These are phyloP conservation scores for Stenodera caucasica DNA, from an alignment of 2,888 invertebrate genomes.

Conservation along the genomic window DNA sequence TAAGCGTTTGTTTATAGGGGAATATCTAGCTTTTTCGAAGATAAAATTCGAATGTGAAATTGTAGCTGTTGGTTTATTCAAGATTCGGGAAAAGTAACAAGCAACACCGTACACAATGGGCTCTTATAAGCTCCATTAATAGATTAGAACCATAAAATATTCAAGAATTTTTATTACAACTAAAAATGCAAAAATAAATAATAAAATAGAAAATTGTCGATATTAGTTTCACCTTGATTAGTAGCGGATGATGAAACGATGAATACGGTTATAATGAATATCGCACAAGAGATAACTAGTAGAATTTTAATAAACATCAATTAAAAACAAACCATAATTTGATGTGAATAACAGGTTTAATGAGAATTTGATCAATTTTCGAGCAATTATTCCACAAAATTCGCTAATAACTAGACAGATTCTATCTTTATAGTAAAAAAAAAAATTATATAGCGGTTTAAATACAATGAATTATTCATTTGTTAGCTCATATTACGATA, in stretches of 20 bases:
- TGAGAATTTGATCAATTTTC: constrained; percentile 15
- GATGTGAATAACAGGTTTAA: constrained; percentile 8
- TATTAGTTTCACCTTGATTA: neutral
- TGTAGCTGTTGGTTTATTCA: neutral
- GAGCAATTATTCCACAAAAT: neutral
- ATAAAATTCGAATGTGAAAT: no score
- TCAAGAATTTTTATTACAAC: no score
- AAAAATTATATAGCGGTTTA: constrained; percentile 26
- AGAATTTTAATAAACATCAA: constrained; percentile 6
- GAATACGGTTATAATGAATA: neutral
- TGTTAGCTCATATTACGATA: constrained; percentile 25
- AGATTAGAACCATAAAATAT: constrained; percentile 18
- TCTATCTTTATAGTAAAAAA: constrained; percentile 9
- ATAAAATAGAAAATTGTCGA: no score
- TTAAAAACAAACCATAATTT: constrained; percentile 3
- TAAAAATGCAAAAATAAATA: no score
- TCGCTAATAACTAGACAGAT: neutral
- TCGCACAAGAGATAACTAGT: neutral
- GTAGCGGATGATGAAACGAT: neutral
- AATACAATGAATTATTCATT: constrained; percentile 31
- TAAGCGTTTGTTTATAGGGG: neutral
- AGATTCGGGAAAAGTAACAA: neutral
- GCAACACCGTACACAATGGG: neutral
- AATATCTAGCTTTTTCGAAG: no score
- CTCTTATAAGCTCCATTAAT: constrained; percentile 14